These are phyloP conservation scores for Ennomos fuscantarius DNA, from an alignment of 2,888 invertebrate species.

Conservation along the genomic window DNA sequence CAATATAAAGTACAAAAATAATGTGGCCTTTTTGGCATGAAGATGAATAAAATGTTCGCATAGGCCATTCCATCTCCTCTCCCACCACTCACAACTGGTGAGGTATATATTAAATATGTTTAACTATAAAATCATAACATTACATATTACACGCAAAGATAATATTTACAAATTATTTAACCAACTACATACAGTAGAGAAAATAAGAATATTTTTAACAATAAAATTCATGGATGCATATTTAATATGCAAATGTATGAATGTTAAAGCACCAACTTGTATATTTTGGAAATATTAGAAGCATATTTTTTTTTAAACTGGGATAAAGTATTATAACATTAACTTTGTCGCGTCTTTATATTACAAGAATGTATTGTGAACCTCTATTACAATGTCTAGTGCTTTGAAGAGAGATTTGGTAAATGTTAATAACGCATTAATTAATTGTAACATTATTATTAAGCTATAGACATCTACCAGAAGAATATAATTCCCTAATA, in stretches of 20 bases:
- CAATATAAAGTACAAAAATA: conserved; percentile 57
- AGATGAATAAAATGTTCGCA: conserved; percentile 38
- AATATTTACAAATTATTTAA: conserved; percentile 65
- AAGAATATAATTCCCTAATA: conserved; percentile 73
- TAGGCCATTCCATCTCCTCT: conserved; percentile 56
- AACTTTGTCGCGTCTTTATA: conserved; percentile 16
- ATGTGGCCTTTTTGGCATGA: conserved; percentile 45
- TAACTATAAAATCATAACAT: conserved; percentile 44
- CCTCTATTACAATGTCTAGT: conserved; percentile 41
- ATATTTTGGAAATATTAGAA: conserved; percentile 58
- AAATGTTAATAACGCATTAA: conserved; percentile 68
- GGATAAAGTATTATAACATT: conserved; percentile 25
- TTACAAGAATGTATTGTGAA: conserved; percentile 17
- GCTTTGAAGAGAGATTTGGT: conserved; percentile 76
- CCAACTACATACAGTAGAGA: conserved; percentile 52
- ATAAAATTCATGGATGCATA: conserved; percentile 61
- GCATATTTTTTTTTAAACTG: conserved; percentile 47
- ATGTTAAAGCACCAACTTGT: conserved; percentile 70
- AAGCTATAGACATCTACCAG: conserved; percentile 67
- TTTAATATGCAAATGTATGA: conserved; percentile 66
- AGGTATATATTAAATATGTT: conserved; percentile 46
- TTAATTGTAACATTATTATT: conserved; percentile 61
- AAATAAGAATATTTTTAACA: conserved; percentile 62
- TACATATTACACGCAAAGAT: conserved; percentile 66
- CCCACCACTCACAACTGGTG: conserved; percentile 51